These are phyloP conservation scores for Lophotriccus pileatus DNA, from an alignment of 2,797 vertebrate species.

Conservation along the genomic window DNA sequence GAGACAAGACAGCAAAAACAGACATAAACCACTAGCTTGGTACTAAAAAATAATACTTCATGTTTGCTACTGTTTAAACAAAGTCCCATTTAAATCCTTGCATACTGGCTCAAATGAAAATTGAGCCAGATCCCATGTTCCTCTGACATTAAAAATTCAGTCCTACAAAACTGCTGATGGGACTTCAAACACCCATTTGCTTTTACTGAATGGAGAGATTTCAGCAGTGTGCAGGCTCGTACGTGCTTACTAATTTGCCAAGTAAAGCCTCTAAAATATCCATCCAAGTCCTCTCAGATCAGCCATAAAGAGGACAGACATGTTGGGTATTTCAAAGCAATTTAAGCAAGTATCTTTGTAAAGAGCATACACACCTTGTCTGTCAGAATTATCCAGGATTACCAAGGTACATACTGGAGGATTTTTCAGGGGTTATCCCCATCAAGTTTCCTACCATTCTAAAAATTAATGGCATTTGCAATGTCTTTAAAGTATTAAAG, in stretches of 20 bases:
- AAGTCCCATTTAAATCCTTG: constrained; percentile 34
- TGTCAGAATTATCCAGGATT: not conserved
- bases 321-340: not conserved
- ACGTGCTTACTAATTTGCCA: not conserved
- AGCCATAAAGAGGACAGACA: not conserved
- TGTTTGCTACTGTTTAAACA: constrained; percentile 32
- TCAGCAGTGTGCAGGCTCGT: not conserved
- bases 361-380: not conserved
- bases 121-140: not conserved
- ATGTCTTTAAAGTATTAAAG: not conserved
- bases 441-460: not conserved
- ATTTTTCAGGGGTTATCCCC: not conserved
- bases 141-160: not conserved
- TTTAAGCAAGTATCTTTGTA: not conserved
- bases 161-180: not conserved
- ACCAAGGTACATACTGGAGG: not conserved
- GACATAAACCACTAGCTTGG: constrained; percentile 55
- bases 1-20: constrained; percentile 55
- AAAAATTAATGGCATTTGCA: not conserved
- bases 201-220: not conserved
- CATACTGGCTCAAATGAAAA: constrained; percentile 17
- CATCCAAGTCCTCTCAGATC: not conserved
- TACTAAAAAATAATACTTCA: constrained; percentile 66
- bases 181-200: not conserved
- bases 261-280: not conserved